Percentiles rank a stretch among this genome's conserved stretches.
Conservation (phyloP, 2,113 vertebrate genomes). For the Centropus bengalensis region DNA sequence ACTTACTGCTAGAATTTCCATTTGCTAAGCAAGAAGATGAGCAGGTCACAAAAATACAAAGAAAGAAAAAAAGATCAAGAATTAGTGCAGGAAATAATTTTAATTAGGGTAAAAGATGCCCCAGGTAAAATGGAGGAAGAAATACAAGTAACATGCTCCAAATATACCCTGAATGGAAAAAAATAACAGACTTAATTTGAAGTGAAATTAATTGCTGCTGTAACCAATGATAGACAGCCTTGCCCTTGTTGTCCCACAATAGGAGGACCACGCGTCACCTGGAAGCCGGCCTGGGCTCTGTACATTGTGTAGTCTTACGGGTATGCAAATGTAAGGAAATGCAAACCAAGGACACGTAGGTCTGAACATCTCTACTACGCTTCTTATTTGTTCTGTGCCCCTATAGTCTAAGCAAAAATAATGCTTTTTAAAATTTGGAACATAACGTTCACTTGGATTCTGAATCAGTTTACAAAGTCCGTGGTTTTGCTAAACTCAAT, state of each 20-base stretch:
- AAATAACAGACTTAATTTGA: background rate
- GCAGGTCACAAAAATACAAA: slow-evolving; percentile 91
- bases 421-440: background rate
- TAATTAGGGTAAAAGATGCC: slow-evolving; percentile 78
- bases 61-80: slow-evolving; percentile 92
- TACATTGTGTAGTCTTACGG: background rate
- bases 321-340: background rate
- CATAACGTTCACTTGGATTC: background rate
- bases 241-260: background rate
- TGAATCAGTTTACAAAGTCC: background rate
- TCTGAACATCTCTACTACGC: background rate
- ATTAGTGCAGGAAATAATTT: slow-evolving; percentile 90
- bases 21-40: slow-evolving; percentile 99
- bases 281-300: background rate
- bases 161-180: slow-evolving; percentile 11
- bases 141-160: slow-evolving; percentile 48
- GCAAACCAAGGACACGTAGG: background rate
- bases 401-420: background rate
- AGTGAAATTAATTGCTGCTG: background rate
- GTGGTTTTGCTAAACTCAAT: background rate
- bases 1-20: slow-evolving; percentile 99
- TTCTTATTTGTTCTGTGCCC: background rate
- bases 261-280: background rate
- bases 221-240: background rate
- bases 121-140: slow-evolving; percentile 71